Evolutionary conservation across 1,140 invertebrate species (phyloP).

Genomic region (Octopus bimaculoides): DNA sequence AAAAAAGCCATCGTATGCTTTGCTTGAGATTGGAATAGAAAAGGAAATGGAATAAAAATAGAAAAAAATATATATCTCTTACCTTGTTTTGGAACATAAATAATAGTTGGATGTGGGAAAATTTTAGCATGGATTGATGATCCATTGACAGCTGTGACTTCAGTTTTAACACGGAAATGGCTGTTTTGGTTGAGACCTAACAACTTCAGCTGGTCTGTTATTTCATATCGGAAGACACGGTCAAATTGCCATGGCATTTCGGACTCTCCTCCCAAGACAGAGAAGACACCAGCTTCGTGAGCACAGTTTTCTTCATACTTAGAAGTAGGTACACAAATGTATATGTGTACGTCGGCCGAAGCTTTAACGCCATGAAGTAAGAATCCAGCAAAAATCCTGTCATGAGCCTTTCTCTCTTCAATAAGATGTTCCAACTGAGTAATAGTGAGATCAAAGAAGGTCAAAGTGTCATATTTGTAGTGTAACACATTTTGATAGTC

Average conservation of each 20-base stretch:
- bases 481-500: constrained; percentile 29
- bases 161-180: constrained; percentile 16
- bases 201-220: constrained; percentile 19
- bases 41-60: neutral
- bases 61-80: too few relatives aligned
- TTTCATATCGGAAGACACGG: constrained; percentile 27
- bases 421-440: constrained; percentile 24
- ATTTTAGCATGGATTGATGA: constrained; percentile 17
- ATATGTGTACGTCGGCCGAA: constrained; percentile 23
- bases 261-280: constrained; percentile 21
- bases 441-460: constrained; percentile 23
- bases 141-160: constrained; percentile 23
- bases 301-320: constrained; percentile 12
- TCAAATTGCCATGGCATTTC: constrained; percentile 31
- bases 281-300: constrained; percentile 25
- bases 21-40: neutral
- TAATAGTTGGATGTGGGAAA: constrained; percentile 20
- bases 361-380: constrained; percentile 24
- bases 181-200: constrained; percentile 19
- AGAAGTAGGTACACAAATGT: constrained; percentile 20
- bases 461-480: constrained; percentile 30
- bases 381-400: constrained; percentile 30
- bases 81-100: constrained; percentile 7
- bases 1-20: too few relatives aligned
- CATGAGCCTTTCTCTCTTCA: constrained; percentile 18